Evolutionary conservation across 2,113 vertebrate genomes (phyloP).

Genomic region (Tachysurus fulvidraco): DNA sequence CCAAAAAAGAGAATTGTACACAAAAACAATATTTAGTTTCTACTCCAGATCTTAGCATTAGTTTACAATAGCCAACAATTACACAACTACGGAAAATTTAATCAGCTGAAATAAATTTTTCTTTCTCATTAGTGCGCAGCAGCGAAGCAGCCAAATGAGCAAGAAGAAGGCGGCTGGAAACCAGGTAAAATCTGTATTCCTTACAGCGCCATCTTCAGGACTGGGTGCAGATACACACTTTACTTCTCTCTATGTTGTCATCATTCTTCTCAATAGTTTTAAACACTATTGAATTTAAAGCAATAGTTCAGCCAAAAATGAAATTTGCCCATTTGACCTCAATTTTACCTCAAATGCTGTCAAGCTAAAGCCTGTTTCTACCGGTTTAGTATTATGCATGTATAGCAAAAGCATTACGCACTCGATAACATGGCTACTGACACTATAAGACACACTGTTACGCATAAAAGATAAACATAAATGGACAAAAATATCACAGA

Average conservation of each 20-base stretch:
- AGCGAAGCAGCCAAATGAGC: conserved; percentile 92
- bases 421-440: not conserved
- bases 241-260: not conserved
- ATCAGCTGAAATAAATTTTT: not conserved
- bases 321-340: not conserved
- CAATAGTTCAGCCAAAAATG: not conserved
- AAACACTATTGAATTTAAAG: not conserved
- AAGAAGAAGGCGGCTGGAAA: conserved; percentile 97
- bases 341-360: not conserved
- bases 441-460: not conserved
- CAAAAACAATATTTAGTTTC: not conserved
- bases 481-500: not conserved
- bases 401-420: not conserved
- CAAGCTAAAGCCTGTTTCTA: not conserved
- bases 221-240: not conserved
- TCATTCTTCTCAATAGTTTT: not conserved
- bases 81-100: no score
- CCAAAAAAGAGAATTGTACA: not conserved
- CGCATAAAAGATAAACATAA: no score
- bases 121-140: conserved; percentile 83
- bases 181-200: conserved; percentile 78
- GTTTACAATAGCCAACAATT: not conserved
- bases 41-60: not conserved
- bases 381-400: not conserved
- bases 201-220: conserved; percentile 7